A percentile compares a stretch with the other conserved stretches of the same genome.
These are phyloP conservation scores for Drosophila arawakana DNA, from an alignment of 1,140 invertebrate genomes.

Conservation along the genomic window DNA sequence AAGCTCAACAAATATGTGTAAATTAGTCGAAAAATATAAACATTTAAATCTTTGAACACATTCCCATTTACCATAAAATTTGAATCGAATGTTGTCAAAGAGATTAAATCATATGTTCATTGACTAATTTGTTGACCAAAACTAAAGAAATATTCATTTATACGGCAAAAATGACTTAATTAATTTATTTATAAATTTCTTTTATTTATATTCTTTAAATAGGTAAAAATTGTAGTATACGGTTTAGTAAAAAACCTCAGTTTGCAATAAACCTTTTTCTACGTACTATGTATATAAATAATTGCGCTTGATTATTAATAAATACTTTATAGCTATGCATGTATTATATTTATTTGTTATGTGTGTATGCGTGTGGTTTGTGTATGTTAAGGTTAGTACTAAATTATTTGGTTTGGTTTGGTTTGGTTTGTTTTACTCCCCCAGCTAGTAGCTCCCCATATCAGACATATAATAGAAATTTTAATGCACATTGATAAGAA, in stretches of 20 bases:
- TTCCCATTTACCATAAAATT: slow-evolving; percentile 1
- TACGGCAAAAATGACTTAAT: neutral
- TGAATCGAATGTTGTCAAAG: slow-evolving; percentile 3
- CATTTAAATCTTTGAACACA: slow-evolving; percentile 28
- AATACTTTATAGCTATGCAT: slow-evolving; percentile 11
- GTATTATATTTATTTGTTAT: slow-evolving; percentile 4
- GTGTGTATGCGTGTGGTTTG: neutral
- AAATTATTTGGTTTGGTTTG: slow-evolving; percentile 4
- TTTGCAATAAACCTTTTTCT: slow-evolving; percentile 24
- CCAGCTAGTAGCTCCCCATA: slow-evolving; percentile 16
- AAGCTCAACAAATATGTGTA: slow-evolving; percentile 13
- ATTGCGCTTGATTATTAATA: slow-evolving; percentile 43
- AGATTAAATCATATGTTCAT: neutral
- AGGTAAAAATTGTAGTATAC: slow-evolving; percentile 21
- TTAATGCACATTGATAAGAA: slow-evolving; percentile 35
- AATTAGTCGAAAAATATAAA: slow-evolving; percentile 18
- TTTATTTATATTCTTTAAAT: neutral
- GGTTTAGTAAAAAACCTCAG: slow-evolving; percentile 36
- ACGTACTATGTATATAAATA: slow-evolving; percentile 22
- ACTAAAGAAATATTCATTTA: neutral
- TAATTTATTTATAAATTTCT: neutral
- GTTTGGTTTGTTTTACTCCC: slow-evolving; percentile 8
- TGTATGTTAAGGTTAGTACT: slow-evolving; percentile 9
- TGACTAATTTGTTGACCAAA: slow-evolving; percentile 12
- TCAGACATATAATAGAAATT: slow-evolving; percentile 25